Conservation (phyloP, 1,140 invertebrate species). For the Meloidogyne exigua region DNA sequence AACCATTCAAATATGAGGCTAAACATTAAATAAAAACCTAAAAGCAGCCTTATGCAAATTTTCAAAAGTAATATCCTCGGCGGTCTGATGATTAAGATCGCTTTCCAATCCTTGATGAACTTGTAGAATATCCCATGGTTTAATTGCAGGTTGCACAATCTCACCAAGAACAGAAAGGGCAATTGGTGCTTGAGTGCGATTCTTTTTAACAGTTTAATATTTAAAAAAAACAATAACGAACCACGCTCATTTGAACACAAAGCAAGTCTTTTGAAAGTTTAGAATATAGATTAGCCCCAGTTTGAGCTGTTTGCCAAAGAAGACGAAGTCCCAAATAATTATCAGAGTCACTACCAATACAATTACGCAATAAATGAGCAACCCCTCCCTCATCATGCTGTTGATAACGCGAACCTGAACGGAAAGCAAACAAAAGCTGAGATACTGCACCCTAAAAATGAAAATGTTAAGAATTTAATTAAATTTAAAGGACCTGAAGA, state of each 20-base stretch:
- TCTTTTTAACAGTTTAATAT: slow-evolving; percentile 24
- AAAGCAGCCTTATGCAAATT: slow-evolving; percentile 55
- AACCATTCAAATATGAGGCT: neutral
- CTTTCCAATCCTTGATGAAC: slow-evolving; percentile 30
- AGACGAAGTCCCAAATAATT: slow-evolving; percentile 55
- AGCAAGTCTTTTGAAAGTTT: slow-evolving; percentile 50
- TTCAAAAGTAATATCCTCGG: slow-evolving; percentile 52
- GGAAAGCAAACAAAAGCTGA: slow-evolving; percentile 57
- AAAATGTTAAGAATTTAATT: neutral
- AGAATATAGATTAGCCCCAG: slow-evolving; percentile 41
- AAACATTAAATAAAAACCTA: slow-evolving; percentile 27
- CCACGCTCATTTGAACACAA: slow-evolving; percentile 48
- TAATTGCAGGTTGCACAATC: slow-evolving; percentile 50
- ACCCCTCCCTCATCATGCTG: slow-evolving; percentile 56
- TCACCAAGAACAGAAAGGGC: slow-evolving; percentile 59
- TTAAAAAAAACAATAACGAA: slow-evolving; percentile 39
- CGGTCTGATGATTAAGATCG: slow-evolving; percentile 39
- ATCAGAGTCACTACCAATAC: slow-evolving; percentile 52
- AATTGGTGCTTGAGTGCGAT: slow-evolving; percentile 47
- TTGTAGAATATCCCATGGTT: slow-evolving; percentile 59
- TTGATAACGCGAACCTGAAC: slow-evolving; percentile 58
- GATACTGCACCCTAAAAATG: slow-evolving; percentile 48
- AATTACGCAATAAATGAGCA: slow-evolving; percentile 56
- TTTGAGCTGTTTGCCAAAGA: slow-evolving; percentile 54
- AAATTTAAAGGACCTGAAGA: slow-evolving; percentile 5